These are phyloP conservation scores for Serripes groenlandicus DNA, from an alignment of 2,888 invertebrate genomes.

Conservation along the genomic window DNA sequence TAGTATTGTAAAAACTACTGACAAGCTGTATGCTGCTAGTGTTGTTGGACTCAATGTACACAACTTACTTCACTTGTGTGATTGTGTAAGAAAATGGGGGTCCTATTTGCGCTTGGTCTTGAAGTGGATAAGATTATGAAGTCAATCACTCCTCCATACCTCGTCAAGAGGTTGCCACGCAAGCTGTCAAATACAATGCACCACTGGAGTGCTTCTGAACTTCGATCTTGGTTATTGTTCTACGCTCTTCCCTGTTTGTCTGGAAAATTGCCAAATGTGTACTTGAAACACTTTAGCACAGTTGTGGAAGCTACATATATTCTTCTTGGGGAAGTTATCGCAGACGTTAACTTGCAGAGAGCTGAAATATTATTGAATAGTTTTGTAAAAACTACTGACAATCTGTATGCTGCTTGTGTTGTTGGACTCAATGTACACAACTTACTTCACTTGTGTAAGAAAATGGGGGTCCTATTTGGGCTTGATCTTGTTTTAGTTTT, in stretches of 20 bases:
- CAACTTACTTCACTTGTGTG: no score
- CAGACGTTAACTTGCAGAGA: neutral
- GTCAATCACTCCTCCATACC: constrained; percentile 47
- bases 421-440: no score
- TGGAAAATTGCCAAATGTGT: constrained; percentile 28
- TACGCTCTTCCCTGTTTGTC: constrained; percentile 53
- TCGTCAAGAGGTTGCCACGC: constrained; percentile 49
- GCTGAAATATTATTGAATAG: neutral
- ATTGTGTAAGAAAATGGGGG: no score
- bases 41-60: no score
- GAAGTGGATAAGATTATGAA: constrained; percentile 43
- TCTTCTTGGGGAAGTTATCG: constrained; percentile 15
- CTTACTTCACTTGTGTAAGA: constrained; percentile 50
- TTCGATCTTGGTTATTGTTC: constrained; percentile 53
- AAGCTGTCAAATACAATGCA: constrained; percentile 40
- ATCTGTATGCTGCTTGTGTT: neutral
- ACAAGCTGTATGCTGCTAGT: no score
- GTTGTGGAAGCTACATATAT: constrained; percentile 16
- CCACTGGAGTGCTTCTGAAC: constrained; percentile 64
- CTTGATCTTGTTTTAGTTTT: constrained; percentile 66
- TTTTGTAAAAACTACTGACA: neutral
- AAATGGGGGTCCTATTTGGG: constrained; percentile 67
- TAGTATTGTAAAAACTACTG: no score
- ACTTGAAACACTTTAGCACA: constrained; percentile 39
- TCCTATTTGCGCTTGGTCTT: no score